Conservation (phyloP, 2,797 vertebrate species). For the Neosilurus mollespiculum region DNA sequence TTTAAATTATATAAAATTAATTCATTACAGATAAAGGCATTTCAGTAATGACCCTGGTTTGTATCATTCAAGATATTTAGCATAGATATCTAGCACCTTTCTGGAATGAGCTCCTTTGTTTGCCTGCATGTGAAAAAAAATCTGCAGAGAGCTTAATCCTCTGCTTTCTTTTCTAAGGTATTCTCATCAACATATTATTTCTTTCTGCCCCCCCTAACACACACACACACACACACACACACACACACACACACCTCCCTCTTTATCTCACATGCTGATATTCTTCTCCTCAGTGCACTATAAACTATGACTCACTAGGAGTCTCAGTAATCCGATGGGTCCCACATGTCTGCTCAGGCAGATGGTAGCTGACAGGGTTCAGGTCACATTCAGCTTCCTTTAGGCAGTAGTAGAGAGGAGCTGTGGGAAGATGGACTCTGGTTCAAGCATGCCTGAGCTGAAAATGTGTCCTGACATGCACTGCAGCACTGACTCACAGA, state of each 20-base stretch:
- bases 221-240: background rate
- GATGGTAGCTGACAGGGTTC: constrained; percentile 24
- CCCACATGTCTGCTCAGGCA: constrained; percentile 23
- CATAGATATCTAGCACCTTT: background rate
- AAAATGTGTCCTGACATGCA: constrained; percentile 43
- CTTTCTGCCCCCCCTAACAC: background rate
- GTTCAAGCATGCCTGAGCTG: constrained; percentile 39
- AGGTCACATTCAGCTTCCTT: constrained; percentile 24
- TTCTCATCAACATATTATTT: background rate
- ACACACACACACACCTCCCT: background rate
- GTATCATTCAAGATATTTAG: background rate
- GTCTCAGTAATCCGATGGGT: constrained; percentile 20
- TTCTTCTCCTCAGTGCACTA: constrained; percentile 18
- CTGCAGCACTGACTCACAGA: constrained; percentile 39
- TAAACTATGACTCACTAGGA: constrained; percentile 41
- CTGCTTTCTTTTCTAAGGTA: background rate
- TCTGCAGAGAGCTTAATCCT: background rate
- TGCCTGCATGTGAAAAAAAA: background rate
- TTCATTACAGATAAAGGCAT: background rate
- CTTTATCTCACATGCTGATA: constrained; percentile 18
- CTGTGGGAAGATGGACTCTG: constrained; percentile 32
- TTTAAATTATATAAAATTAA: background rate
- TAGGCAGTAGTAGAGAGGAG: constrained; percentile 25
- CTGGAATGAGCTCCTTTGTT: background rate
- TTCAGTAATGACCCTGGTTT: background rate